phyloP scores from a whole-genome alignment of 2,888 invertebrate species.

The Escarpia spicata region DNA sequence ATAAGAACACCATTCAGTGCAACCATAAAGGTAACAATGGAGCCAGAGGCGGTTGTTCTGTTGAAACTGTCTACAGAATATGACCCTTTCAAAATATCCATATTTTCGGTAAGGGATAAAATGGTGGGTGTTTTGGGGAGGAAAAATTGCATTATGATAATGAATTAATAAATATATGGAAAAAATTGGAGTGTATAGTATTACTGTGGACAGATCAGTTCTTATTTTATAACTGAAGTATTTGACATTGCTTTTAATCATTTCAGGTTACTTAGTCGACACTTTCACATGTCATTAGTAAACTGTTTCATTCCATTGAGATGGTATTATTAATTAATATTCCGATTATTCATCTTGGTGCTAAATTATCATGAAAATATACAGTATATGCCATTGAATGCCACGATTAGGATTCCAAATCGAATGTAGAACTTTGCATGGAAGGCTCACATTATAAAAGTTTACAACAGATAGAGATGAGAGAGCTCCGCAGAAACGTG shows the following conservation, averaged over 20 bases:
- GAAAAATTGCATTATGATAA: not conserved
- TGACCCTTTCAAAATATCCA: not conserved
- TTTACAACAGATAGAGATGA: too few relatives aligned
- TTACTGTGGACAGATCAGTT: too few relatives aligned
- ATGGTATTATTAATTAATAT: too few relatives aligned
- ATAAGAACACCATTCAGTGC: not conserved
- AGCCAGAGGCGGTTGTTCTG: too few relatives aligned
- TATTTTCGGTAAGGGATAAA: not conserved
- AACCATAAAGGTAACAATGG: not conserved
- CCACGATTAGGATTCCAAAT: not conserved
- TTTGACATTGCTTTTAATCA: not conserved
- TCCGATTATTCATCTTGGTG: not conserved
- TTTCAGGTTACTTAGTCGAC: not conserved
- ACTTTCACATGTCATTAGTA: not conserved
- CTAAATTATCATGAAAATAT: not conserved
- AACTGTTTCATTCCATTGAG: not conserved
- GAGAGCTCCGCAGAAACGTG: too few relatives aligned
- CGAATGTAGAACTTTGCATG: not conserved
- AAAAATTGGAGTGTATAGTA: too few relatives aligned
- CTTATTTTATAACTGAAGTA: too few relatives aligned
- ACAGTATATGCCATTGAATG: not conserved
- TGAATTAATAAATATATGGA: too few relatives aligned
- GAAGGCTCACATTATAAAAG: too few relatives aligned
- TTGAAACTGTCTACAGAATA: too few relatives aligned
- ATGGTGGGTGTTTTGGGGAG: not conserved